Evolutionary conservation across 2,113 vertebrate genomes (phyloP).

Genomic region (Noturus placidus): DNA sequence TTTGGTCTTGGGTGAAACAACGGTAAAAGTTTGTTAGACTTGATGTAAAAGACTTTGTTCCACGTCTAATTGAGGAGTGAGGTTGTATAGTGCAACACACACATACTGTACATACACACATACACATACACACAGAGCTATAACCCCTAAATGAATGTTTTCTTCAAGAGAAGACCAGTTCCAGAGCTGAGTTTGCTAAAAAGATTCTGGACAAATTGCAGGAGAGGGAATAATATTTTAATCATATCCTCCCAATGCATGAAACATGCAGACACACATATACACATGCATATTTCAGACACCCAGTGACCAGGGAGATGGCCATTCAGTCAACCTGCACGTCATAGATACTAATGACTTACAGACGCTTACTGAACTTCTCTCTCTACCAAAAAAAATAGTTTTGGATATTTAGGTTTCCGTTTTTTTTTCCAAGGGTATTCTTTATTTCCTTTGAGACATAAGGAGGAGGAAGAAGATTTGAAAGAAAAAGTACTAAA

Average conservation of each 20-base stretch:
- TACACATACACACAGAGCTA: neutral
- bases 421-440: conserved; percentile 36
- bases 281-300: conserved; percentile 49
- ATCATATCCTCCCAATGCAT: conserved; percentile 47
- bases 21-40: neutral
- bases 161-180: conserved; percentile 17
- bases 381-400: neutral
- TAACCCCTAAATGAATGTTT: conserved; percentile 8
- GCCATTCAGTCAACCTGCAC: conserved; percentile 47
- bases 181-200: conserved; percentile 35
- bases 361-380: conserved; percentile 45
- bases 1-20: neutral
- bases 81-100: neutral
- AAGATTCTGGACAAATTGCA: conserved; percentile 43
- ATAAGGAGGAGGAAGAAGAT: neutral
- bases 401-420: conserved; percentile 16
- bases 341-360: conserved; percentile 51
- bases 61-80: neutral
- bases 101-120: neutral
- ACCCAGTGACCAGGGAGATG: conserved; percentile 45
- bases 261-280: conserved; percentile 38
- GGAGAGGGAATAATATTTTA: conserved; percentile 46
- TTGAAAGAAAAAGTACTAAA: conserved; percentile 15
- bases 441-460: conserved; percentile 8
- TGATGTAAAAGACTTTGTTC: neutral